phyloP scores from a whole-genome alignment of 2,113 vertebrate genomes.

The Calidris pugnax region DNA sequence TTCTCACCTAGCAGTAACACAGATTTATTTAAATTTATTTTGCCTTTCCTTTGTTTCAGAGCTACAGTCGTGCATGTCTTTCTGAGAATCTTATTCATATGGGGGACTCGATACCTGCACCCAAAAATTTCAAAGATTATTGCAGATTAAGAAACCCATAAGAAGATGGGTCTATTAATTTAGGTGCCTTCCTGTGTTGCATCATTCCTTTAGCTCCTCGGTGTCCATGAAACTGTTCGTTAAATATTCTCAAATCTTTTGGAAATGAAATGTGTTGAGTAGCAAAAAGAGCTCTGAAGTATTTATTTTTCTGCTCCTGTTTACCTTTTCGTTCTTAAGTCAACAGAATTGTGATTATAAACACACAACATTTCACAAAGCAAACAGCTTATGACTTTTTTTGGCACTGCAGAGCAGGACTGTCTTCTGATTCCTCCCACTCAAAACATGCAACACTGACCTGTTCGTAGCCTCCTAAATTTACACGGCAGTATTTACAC shows the following conservation, averaged over 20 bases:
- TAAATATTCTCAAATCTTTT: neutral
- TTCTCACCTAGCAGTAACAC: neutral
- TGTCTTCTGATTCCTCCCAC: neutral
- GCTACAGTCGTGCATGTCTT: rapidly evolving
- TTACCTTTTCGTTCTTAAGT: neutral
- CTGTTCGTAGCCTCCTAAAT: neutral
- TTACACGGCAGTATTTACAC: neutral
- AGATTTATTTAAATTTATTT: neutral
- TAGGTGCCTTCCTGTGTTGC: neutral
- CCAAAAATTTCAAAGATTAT: neutral
- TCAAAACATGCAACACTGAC: neutral
- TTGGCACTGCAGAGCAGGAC: neutral
- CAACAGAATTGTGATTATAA: neutral
- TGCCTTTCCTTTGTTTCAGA: neutral
- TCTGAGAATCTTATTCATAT: neutral
- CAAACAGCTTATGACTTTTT: neutral
- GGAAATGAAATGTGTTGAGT: neutral
- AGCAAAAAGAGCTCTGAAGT: neutral
- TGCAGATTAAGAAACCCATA: neutral
- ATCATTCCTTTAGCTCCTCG: neutral
- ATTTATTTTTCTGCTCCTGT: neutral
- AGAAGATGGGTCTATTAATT: neutral
- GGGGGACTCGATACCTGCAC: neutral
- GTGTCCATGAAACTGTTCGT: neutral
- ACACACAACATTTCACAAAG: neutral